Base-by-base conservation (phyloP, 1,140 invertebrate species). In the Plutomurus gul region DNA sequence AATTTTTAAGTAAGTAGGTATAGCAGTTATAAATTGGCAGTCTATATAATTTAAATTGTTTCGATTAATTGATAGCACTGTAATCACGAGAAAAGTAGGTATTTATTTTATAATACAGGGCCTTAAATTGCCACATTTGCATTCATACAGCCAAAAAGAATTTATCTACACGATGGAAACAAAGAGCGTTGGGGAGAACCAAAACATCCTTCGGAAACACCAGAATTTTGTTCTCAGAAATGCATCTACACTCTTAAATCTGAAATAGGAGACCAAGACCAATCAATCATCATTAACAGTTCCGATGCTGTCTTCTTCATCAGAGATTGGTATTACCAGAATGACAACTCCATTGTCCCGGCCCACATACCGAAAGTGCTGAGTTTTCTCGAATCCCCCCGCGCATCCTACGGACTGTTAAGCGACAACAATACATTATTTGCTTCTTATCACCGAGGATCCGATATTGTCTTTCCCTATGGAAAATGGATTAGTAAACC, bases 381-480 rank as follows among this genome's bases (percentile, higher is more conserved):
- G 1, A 65, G 27, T 65, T 65, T 65, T n/a, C 56, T 65, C 30
- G 56, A 65, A 65, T 65, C 56, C 11, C 56, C 56, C 5, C n/a
- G 16, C 10, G 56, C 56, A 7, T 65, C 56, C 1, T 5, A 4
- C n/a, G 56, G 27, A 1, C 4, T 0, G 0, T 65, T 65, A n/a
- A 8, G 4, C 4, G 4, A n/a, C 1, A 16, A 10, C 4, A 72
- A 72, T 22, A 72, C 37, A 11, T 6, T 40, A 1, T 20, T 72
- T 13, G 36, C 70, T 10, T 22, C n/a, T 16, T 72, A 72, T n/a
- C 22, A 72, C 6, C 16, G 75, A 3, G 75, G 49, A 13, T 60
- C 47, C 3, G 75, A 76, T 56, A 72, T 80, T 37, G 74, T 80
- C 51, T 25, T 71, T 40, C 56, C 74, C 22, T 76, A 76, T 22